Evolutionary conservation across 2,113 vertebrate genomes (phyloP), one percentile per base, ranked within the genome.

Genomic region (Nothobranchius kuhntae): DNA sequence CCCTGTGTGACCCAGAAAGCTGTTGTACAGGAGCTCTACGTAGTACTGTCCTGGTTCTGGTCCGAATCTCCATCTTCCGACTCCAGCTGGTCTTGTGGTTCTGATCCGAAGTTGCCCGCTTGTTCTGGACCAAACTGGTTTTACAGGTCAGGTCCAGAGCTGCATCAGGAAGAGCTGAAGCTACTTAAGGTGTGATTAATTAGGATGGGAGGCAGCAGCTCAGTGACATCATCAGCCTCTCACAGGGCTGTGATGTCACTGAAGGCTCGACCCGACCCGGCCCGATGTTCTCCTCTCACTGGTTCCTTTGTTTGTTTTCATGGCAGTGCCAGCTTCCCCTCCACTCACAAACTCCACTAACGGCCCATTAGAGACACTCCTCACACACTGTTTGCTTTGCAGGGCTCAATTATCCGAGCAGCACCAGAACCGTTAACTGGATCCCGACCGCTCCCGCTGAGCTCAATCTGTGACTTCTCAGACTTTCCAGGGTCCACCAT

Each of bases 371-470:
- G 80, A 80, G 26, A 71, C 30, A 44, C 73, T 80, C 68, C 77
- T 79, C 75, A 85, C 62, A 56, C 69, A 73, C 58, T 81, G 78
- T 92, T 92, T 90, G 82, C 88, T 91, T 88, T 85, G 84, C 77
- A 36, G 75, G 68, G 57, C 83, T 90, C 87, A 90, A 89, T 91
- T 92, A 92, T 88, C 86, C 90, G 84, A 84, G 87, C 65, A 74
- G 75, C 80, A 85, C 8, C n/a, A 21, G 78, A 88, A 91, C 89
- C 84, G 89, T 90, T 93, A 90, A 89, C 81, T 63, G 77, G 78
- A 88, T 78, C 71, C 66, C 50, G 86, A 69, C 87, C 83, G 79
- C 83, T 89, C 79, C 76, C 73, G 44, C 65, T 79, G 69, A 80
- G 63, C 79, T 79, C 71, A 67, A 85, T 77, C 81, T 85, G 89